Percentiles rank a stretch among this genome's conserved stretches.
These are phyloP conservation scores for Peucedramus taeniatus DNA, from an alignment of 2,113 vertebrate species.

Conservation along the genomic window DNA sequence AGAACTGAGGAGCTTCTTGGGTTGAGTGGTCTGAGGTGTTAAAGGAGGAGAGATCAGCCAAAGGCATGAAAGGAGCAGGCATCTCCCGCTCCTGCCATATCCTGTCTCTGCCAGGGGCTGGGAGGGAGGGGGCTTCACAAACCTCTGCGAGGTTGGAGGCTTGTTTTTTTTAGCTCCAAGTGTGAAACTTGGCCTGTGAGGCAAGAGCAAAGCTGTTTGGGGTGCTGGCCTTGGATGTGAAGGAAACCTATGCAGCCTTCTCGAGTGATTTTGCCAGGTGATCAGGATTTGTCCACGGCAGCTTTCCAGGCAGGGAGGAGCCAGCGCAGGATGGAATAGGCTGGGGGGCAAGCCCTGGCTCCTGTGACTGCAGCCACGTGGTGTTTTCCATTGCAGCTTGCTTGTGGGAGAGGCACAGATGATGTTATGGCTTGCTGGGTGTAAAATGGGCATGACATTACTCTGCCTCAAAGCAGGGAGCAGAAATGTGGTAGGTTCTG, in stretches of 20 bases:
- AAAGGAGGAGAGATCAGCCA: not conserved
- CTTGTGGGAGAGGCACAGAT: not conserved
- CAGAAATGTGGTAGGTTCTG: not conserved
- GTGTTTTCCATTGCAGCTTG: not conserved
- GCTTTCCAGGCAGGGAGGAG: not conserved
- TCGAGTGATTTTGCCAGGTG: not conserved
- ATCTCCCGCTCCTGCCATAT: not conserved
- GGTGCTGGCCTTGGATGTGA: not conserved
- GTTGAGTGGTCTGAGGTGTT: not conserved
- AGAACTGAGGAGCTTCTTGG: constrained; percentile 33
- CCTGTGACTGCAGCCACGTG: not conserved
- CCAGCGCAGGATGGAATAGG: not conserved
- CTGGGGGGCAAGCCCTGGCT: not conserved
- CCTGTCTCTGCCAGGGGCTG: not conserved
- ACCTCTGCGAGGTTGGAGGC: not conserved
- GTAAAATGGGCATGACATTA: not conserved
- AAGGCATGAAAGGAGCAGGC: not conserved
- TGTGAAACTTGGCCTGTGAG: constrained; percentile 44
- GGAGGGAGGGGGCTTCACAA: not conserved
- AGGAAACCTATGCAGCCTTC: not conserved
- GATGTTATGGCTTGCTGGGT: accelerated
- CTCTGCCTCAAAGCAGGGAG: not conserved
- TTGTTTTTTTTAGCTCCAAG: not conserved
- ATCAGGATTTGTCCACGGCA: not conserved
- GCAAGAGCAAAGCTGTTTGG: not conserved